Evolutionary conservation across 1,140 invertebrate species (phyloP), one percentile per base, ranked within the genome.

Genomic region (Asobara japonica): DNA sequence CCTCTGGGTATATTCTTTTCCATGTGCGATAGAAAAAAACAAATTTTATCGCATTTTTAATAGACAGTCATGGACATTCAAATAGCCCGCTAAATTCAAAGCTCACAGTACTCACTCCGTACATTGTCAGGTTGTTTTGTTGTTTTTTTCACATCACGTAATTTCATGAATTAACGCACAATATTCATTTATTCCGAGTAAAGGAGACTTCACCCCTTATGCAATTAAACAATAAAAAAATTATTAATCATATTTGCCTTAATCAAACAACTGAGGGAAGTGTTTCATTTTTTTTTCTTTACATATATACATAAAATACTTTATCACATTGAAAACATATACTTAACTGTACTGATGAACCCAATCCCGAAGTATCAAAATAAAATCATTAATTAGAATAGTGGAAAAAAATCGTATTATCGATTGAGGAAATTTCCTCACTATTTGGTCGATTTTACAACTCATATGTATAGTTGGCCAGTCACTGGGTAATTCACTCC

Each of bases 401-500:
- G n/a, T n/a, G n/a, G n/a, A 38, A n/a, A 38, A 10, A 38, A 8
- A 38, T 38, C 8, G n/a, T 38, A 10, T 4, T 38, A n/a, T 38
- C 36, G 36, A 38, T 45, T 16, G 10, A n/a, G n/a, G 41, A n/a
- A n/a, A n/a, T n/a, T n/a, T n/a, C n/a, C n/a, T n/a, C n/a, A n/a
- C n/a, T n/a, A n/a, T n/a, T 60, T 60, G 69, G 65, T 71, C 56
- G 18, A 31, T 66, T 30, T 45, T n/a, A 20, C 30, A 51, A 33
- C 31, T 66, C 11, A 45, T 18, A 29, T 60, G 29, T 56, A 31
- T 13, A 61, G 60, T 56, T 74, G 73, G 22, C n/a, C 73, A 74
- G 69, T 74, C 73, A 74, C 73, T 74, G 69, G 69, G 69, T 72
- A 74, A 65, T 69, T 36, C 64, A 71, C 69, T 74, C 73, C 68